Percentiles rank a stretch among this genome's conserved stretches.
Conservation (phyloP, 2,113 vertebrate species). For the Cinclus cinclus region DNA sequence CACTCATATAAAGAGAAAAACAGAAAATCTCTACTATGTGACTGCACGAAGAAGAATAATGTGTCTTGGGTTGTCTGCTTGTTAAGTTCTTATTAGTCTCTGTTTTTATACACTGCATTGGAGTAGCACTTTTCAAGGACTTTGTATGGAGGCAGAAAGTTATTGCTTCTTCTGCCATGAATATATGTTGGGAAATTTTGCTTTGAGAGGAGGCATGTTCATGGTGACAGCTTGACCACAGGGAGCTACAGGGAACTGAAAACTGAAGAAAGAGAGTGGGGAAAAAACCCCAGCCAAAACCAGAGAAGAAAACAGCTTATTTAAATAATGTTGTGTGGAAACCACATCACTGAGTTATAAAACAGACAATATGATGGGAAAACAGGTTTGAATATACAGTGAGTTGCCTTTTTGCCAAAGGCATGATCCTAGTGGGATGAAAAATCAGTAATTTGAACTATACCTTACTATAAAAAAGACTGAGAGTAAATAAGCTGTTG, state of each 20-base stretch:
- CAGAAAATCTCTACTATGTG: background rate
- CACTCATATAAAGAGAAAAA: background rate
- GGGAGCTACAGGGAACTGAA: background rate
- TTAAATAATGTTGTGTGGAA: background rate
- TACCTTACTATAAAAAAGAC: conserved; percentile 29
- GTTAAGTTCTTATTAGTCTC: background rate
- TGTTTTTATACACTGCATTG: background rate
- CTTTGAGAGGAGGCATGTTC: background rate
- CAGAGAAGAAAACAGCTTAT: background rate
- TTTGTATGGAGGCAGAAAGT: background rate
- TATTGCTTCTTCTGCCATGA: background rate
- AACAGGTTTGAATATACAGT: background rate
- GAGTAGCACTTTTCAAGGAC: background rate
- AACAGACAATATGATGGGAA: background rate
- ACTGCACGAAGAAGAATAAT: background rate
- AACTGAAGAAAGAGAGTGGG: background rate
- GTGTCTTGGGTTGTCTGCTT: background rate
- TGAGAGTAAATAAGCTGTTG: conserved; percentile 30
- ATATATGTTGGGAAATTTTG: background rate
- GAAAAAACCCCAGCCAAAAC: background rate
- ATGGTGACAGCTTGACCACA: background rate
- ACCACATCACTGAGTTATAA: background rate
- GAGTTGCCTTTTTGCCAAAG: conserved; percentile 41
- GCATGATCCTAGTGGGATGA: conserved; percentile 6
- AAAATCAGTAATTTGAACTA: conserved; percentile 51